Evolutionary conservation across 2,888 invertebrate genomes (phyloP), one percentile per base, ranked within the genome.

Genomic region (Parascotia fuliginaria): DNA sequence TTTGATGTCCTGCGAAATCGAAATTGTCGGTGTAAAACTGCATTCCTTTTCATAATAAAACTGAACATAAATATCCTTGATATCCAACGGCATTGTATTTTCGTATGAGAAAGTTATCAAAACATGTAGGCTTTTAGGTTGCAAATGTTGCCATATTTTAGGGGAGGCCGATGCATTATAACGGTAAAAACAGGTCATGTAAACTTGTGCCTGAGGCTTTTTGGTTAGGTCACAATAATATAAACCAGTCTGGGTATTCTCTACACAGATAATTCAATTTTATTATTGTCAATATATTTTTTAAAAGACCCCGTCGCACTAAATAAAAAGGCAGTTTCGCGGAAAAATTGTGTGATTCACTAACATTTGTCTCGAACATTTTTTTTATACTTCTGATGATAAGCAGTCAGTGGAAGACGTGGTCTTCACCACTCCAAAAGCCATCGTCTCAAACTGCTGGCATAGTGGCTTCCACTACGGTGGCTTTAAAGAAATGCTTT

Each of bases 111-210:
- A 87, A 87, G 87, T 85, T 79, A 78, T 81, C 75, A 74, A 76
- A 75, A 71, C 70, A 85, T 83, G 87, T 87, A 76, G 87, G 81
- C 75, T 83, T 87, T 60, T 81, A 81, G 87, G 87, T 79, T 87
- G 84, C 81, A 3, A 24, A 24, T 24, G 24, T 24, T 24, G 24
- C 24, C 70, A 84, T 86, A 86, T 83, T 86, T 89, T 85, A 84
- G 81, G 80, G 77, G 73, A 75, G 73, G 77, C 67, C 79, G 73
- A 76, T 79, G 70, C 74, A 68, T 61, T 66, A 55, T 78, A 83
- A 85, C 85, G 83, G 86, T 85, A 67, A 72, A 79, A 67, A 69
- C 77, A 67, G 69, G 76, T 76, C 77, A 75, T 60, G 69, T 70
- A 60, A 73, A 71, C 52, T 43, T 55, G 40, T 36, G 56, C 63